Base-by-base conservation (phyloP, 2,113 vertebrate genomes). In the Microcebus griseorufus region DNA sequence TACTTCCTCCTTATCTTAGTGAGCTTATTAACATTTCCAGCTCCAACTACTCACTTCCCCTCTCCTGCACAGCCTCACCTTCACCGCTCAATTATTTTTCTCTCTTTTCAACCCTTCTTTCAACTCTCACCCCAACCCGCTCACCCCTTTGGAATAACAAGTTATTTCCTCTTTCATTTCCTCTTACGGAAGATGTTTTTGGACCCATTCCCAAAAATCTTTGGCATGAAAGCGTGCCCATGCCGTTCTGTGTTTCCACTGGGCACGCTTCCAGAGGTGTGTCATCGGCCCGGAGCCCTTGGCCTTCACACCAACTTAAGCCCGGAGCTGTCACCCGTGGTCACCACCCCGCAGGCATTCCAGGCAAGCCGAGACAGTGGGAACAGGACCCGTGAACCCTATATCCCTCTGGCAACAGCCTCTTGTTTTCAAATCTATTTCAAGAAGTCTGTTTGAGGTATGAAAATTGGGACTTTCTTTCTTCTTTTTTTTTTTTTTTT, bases 161-260 rank as follows among this genome's bases (percentile, higher is more conserved):
- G 96, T 97, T 96, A 97, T 99, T 99, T 99, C 99, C 99, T 98
- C 95, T 96, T 98, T 99, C 98, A 98, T 99, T 99, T 99, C 98
- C 98, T 98, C 96, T 98, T 98, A 98, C 98, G 98, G 99, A 99
- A 99, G 98, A 98, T 98, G 98, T 98, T 99, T 98, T 99, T 99
- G 98, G 99, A 99, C 96, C 90, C 29, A 29, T 98, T 99, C 99
- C 99, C 98, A 97, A 98, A 99, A 98, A 96, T 89, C 96, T 96
- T 97, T 99, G 98, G 98, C 98, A 98, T 96, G 92, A 97, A 97
- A 98, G 96, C 97, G 89, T 98, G 97, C 97, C 98, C 96, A 94
- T 97, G 98, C 97, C 92, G 94, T 95, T 98, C 97, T 97, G 96
- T 97, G 97, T 98, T 98, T 98, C 97, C 93, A 89, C 14, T 97